A percentile compares a stretch with the other conserved stretches of the same genome.
Conservation (phyloP, 2,888 invertebrate genomes). For the Eurois occulta region DNA sequence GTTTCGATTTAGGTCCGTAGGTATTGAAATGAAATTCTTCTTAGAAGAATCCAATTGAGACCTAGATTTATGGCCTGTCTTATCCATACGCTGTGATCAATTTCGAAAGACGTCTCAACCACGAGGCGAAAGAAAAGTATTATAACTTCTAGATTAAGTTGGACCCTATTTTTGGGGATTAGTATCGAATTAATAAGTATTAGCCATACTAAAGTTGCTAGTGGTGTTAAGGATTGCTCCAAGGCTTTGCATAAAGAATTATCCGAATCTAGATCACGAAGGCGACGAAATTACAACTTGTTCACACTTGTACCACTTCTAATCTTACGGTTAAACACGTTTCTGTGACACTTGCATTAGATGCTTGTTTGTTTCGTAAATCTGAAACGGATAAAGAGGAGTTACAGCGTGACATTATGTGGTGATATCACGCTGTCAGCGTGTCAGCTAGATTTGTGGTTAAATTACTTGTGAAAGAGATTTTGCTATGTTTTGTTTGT, state of each 20-base stretch:
- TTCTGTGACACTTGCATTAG: conserved; percentile 40
- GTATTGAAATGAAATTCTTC: conserved; percentile 37
- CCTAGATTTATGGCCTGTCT: conserved; percentile 54
- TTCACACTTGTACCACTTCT: conserved; percentile 39
- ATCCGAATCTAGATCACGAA: conserved; percentile 42
- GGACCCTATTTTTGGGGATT: conserved; percentile 10
- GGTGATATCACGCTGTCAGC: conserved; percentile 1
- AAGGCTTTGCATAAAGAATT: conserved; percentile 18
- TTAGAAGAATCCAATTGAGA: conserved; percentile 37
- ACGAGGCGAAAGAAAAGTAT: conserved; percentile 14
- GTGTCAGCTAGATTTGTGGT: background rate
- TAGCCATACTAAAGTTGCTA: background rate
- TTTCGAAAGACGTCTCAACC: conserved; percentile 20
- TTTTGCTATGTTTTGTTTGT: background rate
- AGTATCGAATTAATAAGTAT: conserved; percentile 9
- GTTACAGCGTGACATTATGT: conserved; percentile 7
- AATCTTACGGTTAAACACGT: conserved; percentile 40
- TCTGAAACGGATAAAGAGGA: conserved; percentile 38
- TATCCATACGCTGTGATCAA: conserved; percentile 20
- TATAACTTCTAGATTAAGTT: conserved; percentile 27
- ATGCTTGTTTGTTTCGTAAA: conserved; percentile 39
- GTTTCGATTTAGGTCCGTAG: conserved; percentile 21
- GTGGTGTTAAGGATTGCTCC: background rate
- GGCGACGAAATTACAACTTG: conserved; percentile 42
- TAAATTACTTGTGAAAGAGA: background rate